Base-by-base conservation (phyloP, 2,888 invertebrate genomes). In the Drosophila macrothrix region DNA sequence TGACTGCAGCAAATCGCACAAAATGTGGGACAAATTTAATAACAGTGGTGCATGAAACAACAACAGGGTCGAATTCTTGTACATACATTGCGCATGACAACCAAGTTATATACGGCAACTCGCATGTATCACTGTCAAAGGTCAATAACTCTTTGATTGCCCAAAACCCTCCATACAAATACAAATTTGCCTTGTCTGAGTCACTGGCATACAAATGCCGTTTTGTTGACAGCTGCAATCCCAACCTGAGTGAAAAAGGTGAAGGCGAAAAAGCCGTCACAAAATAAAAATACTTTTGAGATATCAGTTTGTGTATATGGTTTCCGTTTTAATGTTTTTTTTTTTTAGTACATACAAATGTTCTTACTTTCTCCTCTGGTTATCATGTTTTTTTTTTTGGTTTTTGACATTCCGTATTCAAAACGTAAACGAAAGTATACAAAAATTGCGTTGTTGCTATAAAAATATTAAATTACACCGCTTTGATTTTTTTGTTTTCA, bases 391-490 rank as follows among this genome's bases (percentile, higher is more conserved):
- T 65, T 31, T 60, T 60, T 54, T 14, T 43, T 22, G 43, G 22
- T 43, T 41, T 54, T 59, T 69, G 65, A 55, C 67, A 60, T 82
- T 67, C 49, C 43, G 61, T 67, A 56, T 62, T 75, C 19, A 66
- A 75, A 76, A 83, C 75, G 61, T 72, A 73, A 78, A 81, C 76
- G 76, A 85, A 90, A 78, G 73, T 68, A 78, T 78, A 79, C 84
- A 83, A 83, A 78, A 71, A 43, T 65, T 64, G 60, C 60, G 62
- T 67, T 75, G 66, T 70, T 78, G 80, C 70, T 86, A 88, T 84
- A 80, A 84, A 86, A 85, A 82, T 87, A 82, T 84, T 73, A 84
- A 73, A 73, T 82, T 78, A 84, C 76, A 68, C 39, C 76, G 83
- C 55, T 70, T 70, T 41, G 25, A 46, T 19, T 50, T 25, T 50